Percentiles rank a stretch among this genome's conserved stretches.
Evolutionary conservation across 2,888 invertebrate genomes (phyloP).

Genomic region (Girardia tigrina): DNA sequence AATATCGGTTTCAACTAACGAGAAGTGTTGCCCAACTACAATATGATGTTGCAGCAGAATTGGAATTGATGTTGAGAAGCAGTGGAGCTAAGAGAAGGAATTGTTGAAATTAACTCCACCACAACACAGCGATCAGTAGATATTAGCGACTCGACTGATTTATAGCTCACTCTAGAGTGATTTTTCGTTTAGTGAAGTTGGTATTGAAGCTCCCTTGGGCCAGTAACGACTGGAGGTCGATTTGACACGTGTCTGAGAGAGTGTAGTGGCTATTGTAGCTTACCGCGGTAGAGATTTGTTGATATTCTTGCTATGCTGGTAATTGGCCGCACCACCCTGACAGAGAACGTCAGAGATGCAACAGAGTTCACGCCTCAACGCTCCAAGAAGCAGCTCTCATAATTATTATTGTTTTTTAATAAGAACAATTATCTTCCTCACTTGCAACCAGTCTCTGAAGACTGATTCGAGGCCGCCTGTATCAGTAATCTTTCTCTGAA

Average conservation of each 20-base stretch:
- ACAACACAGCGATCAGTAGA: conserved; percentile 14
- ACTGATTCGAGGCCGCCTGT: conserved; percentile 23
- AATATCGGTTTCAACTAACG: neutral
- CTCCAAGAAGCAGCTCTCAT: conserved; percentile 23
- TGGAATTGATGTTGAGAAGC: conserved; percentile 18
- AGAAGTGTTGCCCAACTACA: neutral
- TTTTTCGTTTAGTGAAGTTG: neutral
- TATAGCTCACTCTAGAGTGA: conserved; percentile 20
- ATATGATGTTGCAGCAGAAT: conserved; percentile 3
- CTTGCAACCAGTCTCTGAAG: conserved; percentile 5
- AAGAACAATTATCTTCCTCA: conserved; percentile 17
- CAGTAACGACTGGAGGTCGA: conserved; percentile 20
- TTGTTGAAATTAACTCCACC: conserved; percentile 23
- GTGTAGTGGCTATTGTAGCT: conserved; percentile 1
- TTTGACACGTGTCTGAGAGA: conserved; percentile 18
- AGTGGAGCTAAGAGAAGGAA: conserved; percentile 16
- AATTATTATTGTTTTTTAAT: conserved; percentile 23
- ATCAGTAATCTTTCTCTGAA: conserved; percentile 19
- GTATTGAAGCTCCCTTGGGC: conserved; percentile 4
- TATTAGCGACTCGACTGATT: conserved; percentile 23
- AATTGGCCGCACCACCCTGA: conserved; percentile 18
- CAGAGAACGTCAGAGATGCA: conserved; percentile 23
- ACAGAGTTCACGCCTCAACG: conserved; percentile 23
- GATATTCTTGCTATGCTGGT: conserved; percentile 20
- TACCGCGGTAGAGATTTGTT: conserved; percentile 23